phyloP scores from a whole-genome alignment of 2,113 vertebrate genomes.

The Illadopsis cleaveri region DNA sequence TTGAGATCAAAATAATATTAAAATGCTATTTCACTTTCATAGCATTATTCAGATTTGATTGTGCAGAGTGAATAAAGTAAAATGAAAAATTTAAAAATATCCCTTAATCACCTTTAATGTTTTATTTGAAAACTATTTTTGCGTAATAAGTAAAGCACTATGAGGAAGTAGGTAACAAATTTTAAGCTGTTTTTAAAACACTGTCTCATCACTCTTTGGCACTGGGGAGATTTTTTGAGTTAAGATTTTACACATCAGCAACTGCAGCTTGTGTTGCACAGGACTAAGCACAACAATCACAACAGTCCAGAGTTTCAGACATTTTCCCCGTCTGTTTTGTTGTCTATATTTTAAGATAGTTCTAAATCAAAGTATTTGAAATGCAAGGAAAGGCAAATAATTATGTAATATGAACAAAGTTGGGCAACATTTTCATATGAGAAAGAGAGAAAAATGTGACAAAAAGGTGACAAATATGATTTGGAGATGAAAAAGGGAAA shows the following conservation, averaged over 20 bases:
- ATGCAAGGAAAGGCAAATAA: neutral
- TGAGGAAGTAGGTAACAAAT: neutral
- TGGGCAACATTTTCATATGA: neutral
- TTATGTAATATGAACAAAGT: neutral
- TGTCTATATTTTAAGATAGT: neutral
- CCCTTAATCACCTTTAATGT: neutral
- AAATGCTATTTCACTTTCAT: neutral
- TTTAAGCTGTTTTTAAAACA: neutral
- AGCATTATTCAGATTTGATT: neutral
- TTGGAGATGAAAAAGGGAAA: neutral
- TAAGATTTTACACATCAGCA: neutral
- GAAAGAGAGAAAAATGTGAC: neutral
- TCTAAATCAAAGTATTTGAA: neutral
- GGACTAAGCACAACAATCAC: neutral
- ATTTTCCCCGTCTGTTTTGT: neutral
- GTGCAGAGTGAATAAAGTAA: neutral
- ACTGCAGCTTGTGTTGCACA: neutral
- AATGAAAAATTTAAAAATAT: neutral
- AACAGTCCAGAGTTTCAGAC: neutral
- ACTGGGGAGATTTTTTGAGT: neutral
- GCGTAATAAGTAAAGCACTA: neutral
- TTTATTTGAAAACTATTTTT: neutral
- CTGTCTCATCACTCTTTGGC: neutral
- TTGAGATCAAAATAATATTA: neutral
- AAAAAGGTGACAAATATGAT: neutral